A percentile compares a stretch with the other conserved stretches of the same genome.
Conservation (phyloP, 2,797 vertebrate species). For the Aphelocoma californica region DNA sequence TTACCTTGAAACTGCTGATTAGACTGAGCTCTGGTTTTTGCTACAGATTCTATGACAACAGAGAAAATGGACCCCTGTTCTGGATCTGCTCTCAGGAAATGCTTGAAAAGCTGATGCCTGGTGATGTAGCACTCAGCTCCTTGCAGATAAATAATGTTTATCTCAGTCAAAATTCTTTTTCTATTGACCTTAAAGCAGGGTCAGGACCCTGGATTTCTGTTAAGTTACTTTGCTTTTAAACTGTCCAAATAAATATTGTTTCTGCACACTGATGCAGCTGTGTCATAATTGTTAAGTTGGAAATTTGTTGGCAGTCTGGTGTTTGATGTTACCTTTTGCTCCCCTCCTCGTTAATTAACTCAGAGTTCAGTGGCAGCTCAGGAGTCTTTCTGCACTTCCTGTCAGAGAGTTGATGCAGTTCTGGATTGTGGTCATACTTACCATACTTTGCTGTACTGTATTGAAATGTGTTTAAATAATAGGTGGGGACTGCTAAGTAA, state of each 20-base stretch:
- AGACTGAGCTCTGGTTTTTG: not conserved
- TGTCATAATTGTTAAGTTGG: not conserved
- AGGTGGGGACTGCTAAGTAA: not conserved
- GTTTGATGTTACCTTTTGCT: not conserved
- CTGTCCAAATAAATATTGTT: not conserved
- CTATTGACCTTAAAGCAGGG: not conserved
- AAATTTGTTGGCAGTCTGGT: not conserved
- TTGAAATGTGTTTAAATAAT: not conserved
- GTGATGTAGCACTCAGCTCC: not conserved
- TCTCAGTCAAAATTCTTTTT: not conserved
- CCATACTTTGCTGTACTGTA: not conserved
- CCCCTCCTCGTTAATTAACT: slow-evolving; percentile 1
- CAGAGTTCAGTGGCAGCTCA: not conserved
- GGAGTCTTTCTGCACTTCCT: not conserved
- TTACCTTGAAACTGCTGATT: not conserved
- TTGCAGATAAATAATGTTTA: not conserved
- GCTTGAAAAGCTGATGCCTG: not conserved
- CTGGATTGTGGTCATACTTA: not conserved
- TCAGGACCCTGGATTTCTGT: not conserved
- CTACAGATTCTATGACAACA: not conserved
- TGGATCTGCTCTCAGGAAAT: not conserved
- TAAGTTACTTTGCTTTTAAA: not conserved
- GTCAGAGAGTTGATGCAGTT: not conserved
- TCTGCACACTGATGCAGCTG: not conserved
- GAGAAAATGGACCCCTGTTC: not conserved